These are phyloP conservation scores for Minunthozetes semirufus DNA, from an alignment of 2,888 invertebrate species.

Conservation along the genomic window DNA sequence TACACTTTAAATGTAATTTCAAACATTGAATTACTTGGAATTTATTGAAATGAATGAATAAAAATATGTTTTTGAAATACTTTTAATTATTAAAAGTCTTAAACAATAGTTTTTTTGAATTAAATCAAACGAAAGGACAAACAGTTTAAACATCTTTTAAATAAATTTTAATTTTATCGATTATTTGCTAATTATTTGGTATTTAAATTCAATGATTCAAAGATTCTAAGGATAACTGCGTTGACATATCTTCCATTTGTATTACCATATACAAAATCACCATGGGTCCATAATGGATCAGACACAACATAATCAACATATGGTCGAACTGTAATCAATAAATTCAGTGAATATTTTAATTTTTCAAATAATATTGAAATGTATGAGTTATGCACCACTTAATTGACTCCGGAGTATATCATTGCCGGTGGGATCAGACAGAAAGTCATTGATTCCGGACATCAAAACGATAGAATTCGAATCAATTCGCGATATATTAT, in stretches of 20 bases:
- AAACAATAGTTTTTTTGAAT: no score
- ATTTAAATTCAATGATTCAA: background rate
- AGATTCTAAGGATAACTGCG: background rate
- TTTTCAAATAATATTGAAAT: conserved; percentile 2
- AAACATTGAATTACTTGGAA: no score
- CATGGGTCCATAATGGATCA: conserved; percentile 9
- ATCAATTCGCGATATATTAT: conserved; percentile 17
- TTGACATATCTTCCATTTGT: background rate
- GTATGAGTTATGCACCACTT: background rate
- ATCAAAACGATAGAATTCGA: conserved; percentile 7
- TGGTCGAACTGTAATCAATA: background rate
- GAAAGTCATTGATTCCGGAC: conserved; percentile 23
- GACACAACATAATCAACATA: conserved; percentile 7
- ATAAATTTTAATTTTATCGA: background rate
- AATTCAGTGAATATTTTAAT: background rate
- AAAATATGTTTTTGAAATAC: no score
- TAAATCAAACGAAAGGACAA: no score
- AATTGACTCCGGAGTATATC: conserved; percentile 5
- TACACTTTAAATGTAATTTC: no score
- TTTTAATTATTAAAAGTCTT: no score
- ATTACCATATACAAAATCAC: conserved; percentile 14
- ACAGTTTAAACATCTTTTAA: background rate
- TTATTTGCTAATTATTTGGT: background rate
- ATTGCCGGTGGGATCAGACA: background rate
- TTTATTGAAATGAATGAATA: no score